A percentile compares a stretch with the other conserved stretches of the same genome.
Conservation (phyloP, 2,113 vertebrate genomes). For the Sardina pilchardus region DNA sequence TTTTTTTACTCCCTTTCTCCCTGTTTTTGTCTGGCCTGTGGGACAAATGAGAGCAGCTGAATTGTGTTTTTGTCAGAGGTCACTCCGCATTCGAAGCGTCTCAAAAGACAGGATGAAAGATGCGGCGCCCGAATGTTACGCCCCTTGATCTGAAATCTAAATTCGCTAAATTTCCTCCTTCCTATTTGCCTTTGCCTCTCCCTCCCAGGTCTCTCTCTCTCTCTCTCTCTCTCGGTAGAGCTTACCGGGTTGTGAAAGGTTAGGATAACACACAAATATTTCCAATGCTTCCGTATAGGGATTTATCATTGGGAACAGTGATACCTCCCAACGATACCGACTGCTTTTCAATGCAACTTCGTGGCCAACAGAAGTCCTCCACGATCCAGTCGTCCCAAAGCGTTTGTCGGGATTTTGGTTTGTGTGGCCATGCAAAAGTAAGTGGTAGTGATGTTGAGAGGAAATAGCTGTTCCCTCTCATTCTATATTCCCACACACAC, state of each 20-base stretch:
- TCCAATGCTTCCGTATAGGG: constrained; percentile 17
- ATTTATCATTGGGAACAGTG: neutral
- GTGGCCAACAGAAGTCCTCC: neutral
- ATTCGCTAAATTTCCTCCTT: neutral
- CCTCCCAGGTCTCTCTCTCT: neutral
- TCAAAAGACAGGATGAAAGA: neutral
- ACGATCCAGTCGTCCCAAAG: neutral
- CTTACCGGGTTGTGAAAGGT: neutral
- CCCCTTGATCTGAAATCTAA: neutral
- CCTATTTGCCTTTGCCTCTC: neutral
- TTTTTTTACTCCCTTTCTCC: neutral
- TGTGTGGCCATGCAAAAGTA: neutral
- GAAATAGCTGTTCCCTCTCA: too few species aligned
- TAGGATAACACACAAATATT: neutral
- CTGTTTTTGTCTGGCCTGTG: neutral
- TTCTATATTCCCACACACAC: neutral
- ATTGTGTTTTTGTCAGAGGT: constrained; percentile 45
- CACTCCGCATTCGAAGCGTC: neutral
- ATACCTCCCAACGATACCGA: neutral
- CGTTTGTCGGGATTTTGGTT: neutral
- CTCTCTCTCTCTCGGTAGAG: neutral
- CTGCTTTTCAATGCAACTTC: neutral
- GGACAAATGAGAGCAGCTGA: neutral
- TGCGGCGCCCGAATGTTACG: neutral
- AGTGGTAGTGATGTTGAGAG: neutral